Evolutionary conservation across 2,113 vertebrate species (phyloP), one percentile per base, ranked within the genome.

Genomic region (Spilogale gracilis): DNA sequence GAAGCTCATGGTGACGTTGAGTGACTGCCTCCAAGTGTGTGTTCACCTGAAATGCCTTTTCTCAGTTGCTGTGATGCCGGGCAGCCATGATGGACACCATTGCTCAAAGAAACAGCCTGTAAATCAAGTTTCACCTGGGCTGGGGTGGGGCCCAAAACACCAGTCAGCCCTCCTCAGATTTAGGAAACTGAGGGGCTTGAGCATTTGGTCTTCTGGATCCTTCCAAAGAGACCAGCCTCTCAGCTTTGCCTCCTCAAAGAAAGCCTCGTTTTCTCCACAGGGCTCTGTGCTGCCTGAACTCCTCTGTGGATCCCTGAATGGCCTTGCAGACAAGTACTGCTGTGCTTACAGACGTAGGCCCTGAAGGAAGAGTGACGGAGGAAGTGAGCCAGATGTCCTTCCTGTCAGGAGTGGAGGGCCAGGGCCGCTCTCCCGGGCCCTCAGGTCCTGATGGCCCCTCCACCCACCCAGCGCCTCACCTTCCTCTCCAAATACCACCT

Each of bases 11-110:
- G 98, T 97, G 95, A 96, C 89, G 85, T 92, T 96, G 97, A 96
- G 97, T 97, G 97, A 71, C 87, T 20, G 90, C 96, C 84, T 96
- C 8, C 71, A 88, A 95, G 96, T 81, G 80, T 76, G 67, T 83
- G 82, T 95, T 96, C 92, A 4, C 98, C 87, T 89, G 61, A 97
- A 99, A 99, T 98, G 96, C 91, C 84, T 98, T 96, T 93, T 96
- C 98, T 97, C 95, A 95, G 97, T 87, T 97, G 81, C 97, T 89
- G 95, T 89, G 98, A 97, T 38, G 69, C 82, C 89, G 85, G 3
- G n/a, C 7, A 2, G 89, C 4, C 30, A 78, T 88, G 89, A 97
- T 25, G 54, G 94, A 90, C 89, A 94, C 88, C 65, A 61, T 69
- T 95, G 81, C 78, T 61, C n/a, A n/a, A 96, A 69, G 96, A 54